These are phyloP conservation scores for Callaeas wilsoni DNA, from an alignment of 2,113 vertebrate species.

Conservation along the genomic window DNA sequence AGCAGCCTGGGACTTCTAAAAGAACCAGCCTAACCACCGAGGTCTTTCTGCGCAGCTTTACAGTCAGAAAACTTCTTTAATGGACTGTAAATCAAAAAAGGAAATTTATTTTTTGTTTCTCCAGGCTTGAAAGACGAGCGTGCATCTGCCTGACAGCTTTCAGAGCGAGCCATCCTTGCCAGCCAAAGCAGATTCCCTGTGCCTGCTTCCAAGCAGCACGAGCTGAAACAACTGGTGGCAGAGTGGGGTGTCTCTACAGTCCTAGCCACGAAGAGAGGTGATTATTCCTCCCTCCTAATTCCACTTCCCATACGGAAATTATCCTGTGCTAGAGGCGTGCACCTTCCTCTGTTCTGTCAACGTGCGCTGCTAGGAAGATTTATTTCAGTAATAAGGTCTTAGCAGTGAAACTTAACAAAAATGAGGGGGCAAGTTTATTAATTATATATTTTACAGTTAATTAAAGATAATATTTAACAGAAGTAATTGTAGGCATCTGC, in stretches of 20 bases:
- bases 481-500: conserved; percentile 65
- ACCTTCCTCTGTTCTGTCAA: neutral
- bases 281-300: conserved; percentile 41
- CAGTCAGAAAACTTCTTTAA: neutral
- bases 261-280: neutral
- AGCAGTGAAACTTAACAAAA: conserved; percentile 42
- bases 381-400: conserved; percentile 63
- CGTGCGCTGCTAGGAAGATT: neutral
- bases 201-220: neutral
- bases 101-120: neutral
- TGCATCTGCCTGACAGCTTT: neutral
- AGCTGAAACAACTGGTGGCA: conserved; percentile 25
- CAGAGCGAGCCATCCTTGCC: neutral
- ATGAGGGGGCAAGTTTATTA: conserved; percentile 62
- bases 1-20: neutral
- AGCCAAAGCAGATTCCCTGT: conserved; percentile 18
- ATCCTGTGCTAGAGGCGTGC: neutral
- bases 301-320: neutral
- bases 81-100: neutral
- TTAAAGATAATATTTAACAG: conserved; percentile 71
- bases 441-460: conserved; percentile 71
- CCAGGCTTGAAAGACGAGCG: neutral
- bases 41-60: neutral
- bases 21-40: neutral
- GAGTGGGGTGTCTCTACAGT: conserved; percentile 9